phyloP scores from a whole-genome alignment of 2,888 invertebrate species.

The Melolontha melolontha region DNA sequence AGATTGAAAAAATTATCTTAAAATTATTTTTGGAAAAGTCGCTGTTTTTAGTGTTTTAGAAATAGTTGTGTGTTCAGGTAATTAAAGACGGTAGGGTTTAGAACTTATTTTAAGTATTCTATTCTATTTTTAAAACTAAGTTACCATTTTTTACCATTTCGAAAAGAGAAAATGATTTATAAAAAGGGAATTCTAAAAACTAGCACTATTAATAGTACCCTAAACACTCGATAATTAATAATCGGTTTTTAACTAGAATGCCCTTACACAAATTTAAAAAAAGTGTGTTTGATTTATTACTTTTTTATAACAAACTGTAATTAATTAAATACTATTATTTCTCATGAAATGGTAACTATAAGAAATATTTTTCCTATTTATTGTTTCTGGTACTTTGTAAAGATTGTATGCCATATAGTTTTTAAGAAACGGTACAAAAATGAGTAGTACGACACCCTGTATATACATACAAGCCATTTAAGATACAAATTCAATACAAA shows the following conservation, averaged over 20 bases:
- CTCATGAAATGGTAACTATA: conserved; percentile 28
- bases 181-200: not conserved
- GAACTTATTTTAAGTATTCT: conserved; percentile 27
- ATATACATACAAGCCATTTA: conserved; percentile 56
- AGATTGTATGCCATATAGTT: conserved; percentile 40
- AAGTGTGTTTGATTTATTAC: no score
- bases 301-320: no score
- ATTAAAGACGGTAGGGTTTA: conserved; percentile 28
- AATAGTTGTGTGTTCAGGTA: conserved; percentile 40
- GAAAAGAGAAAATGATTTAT: no score
- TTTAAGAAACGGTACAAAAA: conserved; percentile 47
- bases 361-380: conserved; percentile 28
- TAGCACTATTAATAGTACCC: no score
- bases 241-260: no score
- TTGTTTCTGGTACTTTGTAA: conserved; percentile 21
- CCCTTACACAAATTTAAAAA: no score
- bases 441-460: conserved; percentile 59
- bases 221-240: no score
- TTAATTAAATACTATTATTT: not conserved
- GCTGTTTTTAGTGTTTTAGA: conserved; percentile 46
- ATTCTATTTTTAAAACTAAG: conserved; percentile 18
- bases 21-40: conserved; percentile 51
- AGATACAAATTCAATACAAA: conserved; percentile 49
- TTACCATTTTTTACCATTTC: conserved; percentile 26
- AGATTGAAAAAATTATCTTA: conserved; percentile 27